These are phyloP conservation scores for Sebastes wilsoni DNA, from an alignment of 2,797 vertebrate species.

Conservation along the genomic window DNA sequence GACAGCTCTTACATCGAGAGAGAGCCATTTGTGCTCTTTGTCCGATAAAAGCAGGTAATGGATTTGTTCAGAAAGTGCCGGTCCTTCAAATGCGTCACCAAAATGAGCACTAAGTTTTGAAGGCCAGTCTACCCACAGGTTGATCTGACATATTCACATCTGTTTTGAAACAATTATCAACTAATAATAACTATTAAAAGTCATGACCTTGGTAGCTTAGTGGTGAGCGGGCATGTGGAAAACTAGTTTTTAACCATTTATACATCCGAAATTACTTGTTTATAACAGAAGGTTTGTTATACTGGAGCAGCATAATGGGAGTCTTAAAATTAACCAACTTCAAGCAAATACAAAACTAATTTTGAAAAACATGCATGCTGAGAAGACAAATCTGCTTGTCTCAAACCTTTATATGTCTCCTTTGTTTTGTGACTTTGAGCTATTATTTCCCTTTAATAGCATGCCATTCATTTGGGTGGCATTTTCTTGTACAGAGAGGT, in stretches of 20 bases:
- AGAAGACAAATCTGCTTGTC: constrained; percentile 61
- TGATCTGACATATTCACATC: constrained; percentile 46
- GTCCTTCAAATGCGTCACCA: constrained; percentile 30
- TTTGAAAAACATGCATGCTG: constrained; percentile 43
- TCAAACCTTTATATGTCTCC: constrained; percentile 50
- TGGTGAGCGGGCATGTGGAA: neutral
- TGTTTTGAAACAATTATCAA: neutral
- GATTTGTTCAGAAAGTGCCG: constrained; percentile 40
- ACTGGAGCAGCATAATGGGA: neutral
- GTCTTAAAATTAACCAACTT: constrained; percentile 15
- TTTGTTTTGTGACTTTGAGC: constrained; percentile 74
- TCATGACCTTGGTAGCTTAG: neutral
- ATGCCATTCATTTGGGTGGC: constrained; percentile 67
- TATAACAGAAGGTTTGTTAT: neutral
- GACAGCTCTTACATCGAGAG: constrained; percentile 27
- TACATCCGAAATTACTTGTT: neutral
- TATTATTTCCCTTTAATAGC: constrained; percentile 74
- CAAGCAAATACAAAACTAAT: constrained; percentile 3
- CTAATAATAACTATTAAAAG: neutral
- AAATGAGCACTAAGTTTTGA: constrained; percentile 49
- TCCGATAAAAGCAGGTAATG: constrained; percentile 54
- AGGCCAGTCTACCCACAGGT: constrained; percentile 43
- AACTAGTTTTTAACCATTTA: neutral
- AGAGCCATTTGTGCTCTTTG: constrained; percentile 39
- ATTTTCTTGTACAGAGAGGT: constrained; percentile 57